Conservation (phyloP, 2,888 invertebrate genomes). For the Artemia sinica region DNA sequence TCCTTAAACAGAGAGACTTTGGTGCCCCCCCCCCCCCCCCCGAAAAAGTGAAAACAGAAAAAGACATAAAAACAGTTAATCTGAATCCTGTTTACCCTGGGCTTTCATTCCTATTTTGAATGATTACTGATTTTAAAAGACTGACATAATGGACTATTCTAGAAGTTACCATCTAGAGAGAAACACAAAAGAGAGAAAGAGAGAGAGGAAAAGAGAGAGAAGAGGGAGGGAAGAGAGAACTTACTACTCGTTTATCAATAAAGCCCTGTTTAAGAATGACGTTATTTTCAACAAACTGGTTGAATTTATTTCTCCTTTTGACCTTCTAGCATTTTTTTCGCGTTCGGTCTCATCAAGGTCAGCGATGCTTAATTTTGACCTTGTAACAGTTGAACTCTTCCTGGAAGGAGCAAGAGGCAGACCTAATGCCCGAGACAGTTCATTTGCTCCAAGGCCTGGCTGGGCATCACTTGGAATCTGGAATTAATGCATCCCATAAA, state of each 20-base stretch:
- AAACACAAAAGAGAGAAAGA: too few relatives aligned
- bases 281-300: slow-evolving; percentile 70
- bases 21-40: background rate
- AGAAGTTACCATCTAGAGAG: too few relatives aligned
- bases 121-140: too few relatives aligned
- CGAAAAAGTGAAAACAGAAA: background rate
- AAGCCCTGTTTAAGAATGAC: slow-evolving; percentile 85
- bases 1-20: too few relatives aligned
- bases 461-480: slow-evolving; percentile 45
- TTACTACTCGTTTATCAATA: slow-evolving; percentile 71
- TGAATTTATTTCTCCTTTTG: slow-evolving; percentile 59
- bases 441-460: slow-evolving; percentile 69
- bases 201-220: too few relatives aligned
- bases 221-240: background rate
- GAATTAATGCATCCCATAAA: background rate
- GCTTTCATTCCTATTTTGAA: too few relatives aligned
- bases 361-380: slow-evolving; percentile 14
- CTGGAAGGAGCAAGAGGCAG: slow-evolving; percentile 38
- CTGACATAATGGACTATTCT: too few relatives aligned
- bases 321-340: slow-evolving; percentile 38
- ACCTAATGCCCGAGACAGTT: slow-evolving; percentile 56
- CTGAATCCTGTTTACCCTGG: too few relatives aligned
- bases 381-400: background rate
- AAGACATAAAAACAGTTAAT: background rate
- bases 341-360: slow-evolving; percentile 25